Evolutionary conservation across 1,140 invertebrate genomes (phyloP), one percentile per base, ranked within the genome.

Genomic region (Zelostemma sp.): DNA sequence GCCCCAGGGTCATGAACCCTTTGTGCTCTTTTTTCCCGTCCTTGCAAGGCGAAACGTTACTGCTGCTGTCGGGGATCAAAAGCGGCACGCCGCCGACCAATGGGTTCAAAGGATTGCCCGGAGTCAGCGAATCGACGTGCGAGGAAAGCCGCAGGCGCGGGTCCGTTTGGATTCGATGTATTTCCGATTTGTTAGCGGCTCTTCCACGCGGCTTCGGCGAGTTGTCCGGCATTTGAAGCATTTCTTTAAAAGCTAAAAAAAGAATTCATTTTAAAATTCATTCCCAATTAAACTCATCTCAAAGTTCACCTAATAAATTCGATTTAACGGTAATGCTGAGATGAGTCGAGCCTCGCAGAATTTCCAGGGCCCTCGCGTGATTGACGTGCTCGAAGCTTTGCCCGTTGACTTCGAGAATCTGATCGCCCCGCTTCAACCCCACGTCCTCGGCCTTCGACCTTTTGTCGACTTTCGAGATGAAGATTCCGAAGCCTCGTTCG

Each of bases 331-430:
- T 96, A 70, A 99, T 95, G 80, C 94, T 96, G 35, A 99, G 87
- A 87, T 99, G 97, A 49, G 97, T 99, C 16, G 96, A 95, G 38
- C 95, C 93, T 59, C 92, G 90, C 0, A 99, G 89, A 50, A 98
- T 92, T 82, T 99, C 97, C 68, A 98, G 88, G 1, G 97, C 97
- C 78, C 92, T 91, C 14, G 92, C 90, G 78, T 96, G 93, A 72
- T 91, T 93, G 31, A 99, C 93, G 80, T 96, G 94, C 76, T 95
- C 92, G 83, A 99, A 98, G 73, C 92, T 97, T 77, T 98, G 94
- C 14, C 97, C 96, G 83, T 99, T 99, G 0, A 99, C 97, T 87
- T 99, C 96, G 53, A 99, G 87, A 63, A 98, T 95, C 86, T 99
- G 97, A 88, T 99, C 98, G 1, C 97, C 97, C 47, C 96, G 88